These are phyloP conservation scores for Hylomyscus alleni DNA, from an alignment of 2,797 vertebrate species.

Conservation along the genomic window DNA sequence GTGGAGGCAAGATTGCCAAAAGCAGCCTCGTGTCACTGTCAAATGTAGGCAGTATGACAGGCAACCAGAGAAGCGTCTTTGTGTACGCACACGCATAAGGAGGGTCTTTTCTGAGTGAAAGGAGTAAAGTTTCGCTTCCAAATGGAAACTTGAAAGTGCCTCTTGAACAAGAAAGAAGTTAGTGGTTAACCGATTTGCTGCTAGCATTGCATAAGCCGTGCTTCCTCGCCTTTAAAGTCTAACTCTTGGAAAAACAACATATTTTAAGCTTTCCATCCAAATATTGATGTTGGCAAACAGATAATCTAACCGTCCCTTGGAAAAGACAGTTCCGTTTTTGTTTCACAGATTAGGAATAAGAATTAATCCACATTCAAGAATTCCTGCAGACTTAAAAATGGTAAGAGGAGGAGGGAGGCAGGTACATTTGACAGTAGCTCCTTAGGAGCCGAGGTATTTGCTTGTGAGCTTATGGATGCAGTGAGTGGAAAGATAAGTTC, in stretches of 20 bases:
- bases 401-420: not conserved
- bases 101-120: constrained; percentile 40
- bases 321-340: constrained; percentile 86
- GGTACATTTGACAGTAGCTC: constrained; percentile 40
- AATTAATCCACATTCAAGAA: constrained; percentile 83
- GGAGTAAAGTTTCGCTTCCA: constrained; percentile 60
- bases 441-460: not conserved
- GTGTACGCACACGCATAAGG: not conserved
- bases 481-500: not conserved
- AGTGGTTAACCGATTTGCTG: constrained; percentile 85
- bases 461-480: not conserved
- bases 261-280: constrained; percentile 89
- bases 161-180: constrained; percentile 78
- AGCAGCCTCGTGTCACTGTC: not conserved
- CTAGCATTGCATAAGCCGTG: constrained; percentile 85
- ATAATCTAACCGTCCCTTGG: constrained; percentile 74
- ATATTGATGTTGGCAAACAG: constrained; percentile 90
- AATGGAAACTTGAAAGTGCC: constrained; percentile 65
- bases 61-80: not conserved
- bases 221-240: constrained; percentile 79
- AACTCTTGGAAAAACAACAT: constrained; percentile 87
- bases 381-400: constrained; percentile 64
- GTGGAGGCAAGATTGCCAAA: not conserved
- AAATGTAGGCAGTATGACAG: not conserved
- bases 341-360: constrained; percentile 79